These are phyloP conservation scores for Agrochola circellaris DNA, from an alignment of 2,888 invertebrate species.

Conservation along the genomic window DNA sequence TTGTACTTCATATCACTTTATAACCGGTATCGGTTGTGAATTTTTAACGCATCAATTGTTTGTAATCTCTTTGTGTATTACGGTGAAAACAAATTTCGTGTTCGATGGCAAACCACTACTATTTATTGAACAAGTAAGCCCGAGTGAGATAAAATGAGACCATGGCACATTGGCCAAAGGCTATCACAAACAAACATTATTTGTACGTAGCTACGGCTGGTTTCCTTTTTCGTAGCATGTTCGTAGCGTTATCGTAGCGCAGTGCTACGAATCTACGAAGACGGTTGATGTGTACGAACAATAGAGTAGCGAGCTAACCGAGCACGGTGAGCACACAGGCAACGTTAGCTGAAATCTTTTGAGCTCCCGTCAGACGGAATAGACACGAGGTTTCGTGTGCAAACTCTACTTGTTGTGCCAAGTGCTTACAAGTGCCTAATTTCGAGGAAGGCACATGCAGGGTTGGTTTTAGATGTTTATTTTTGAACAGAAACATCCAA, in stretches of 20 bases:
- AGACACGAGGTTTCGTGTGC: constrained; percentile 76
- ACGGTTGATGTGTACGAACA: constrained; percentile 79
- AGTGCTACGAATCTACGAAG: constrained; percentile 66
- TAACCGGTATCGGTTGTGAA: constrained; percentile 50
- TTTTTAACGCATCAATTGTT: constrained; percentile 59
- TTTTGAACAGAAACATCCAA: constrained; percentile 45
- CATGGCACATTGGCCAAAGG: constrained; percentile 52
- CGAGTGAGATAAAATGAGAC: constrained; percentile 41
- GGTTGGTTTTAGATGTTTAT: constrained; percentile 45
- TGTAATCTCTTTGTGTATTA: constrained; percentile 50
- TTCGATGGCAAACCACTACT: constrained; percentile 23
- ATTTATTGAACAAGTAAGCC: constrained; percentile 36
- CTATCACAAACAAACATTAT: constrained; percentile 66
- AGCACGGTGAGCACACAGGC: constrained; percentile 74
- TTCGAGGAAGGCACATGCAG: constrained; percentile 61
- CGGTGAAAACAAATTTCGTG: constrained; percentile 18
- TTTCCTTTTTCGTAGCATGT: constrained; percentile 64
- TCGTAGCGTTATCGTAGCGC: constrained; percentile 71
- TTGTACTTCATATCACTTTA: constrained; percentile 61
- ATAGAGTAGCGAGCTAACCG: constrained; percentile 78
- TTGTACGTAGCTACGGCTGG: constrained; percentile 56
- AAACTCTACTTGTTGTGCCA: constrained; percentile 74
- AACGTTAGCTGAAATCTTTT: constrained; percentile 79
- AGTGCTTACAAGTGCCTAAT: constrained; percentile 74
- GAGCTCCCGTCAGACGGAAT: constrained; percentile 80